These are phyloP conservation scores for Drosophila lowei DNA, from an alignment of 1,140 invertebrate genomes.

Conservation along the genomic window DNA sequence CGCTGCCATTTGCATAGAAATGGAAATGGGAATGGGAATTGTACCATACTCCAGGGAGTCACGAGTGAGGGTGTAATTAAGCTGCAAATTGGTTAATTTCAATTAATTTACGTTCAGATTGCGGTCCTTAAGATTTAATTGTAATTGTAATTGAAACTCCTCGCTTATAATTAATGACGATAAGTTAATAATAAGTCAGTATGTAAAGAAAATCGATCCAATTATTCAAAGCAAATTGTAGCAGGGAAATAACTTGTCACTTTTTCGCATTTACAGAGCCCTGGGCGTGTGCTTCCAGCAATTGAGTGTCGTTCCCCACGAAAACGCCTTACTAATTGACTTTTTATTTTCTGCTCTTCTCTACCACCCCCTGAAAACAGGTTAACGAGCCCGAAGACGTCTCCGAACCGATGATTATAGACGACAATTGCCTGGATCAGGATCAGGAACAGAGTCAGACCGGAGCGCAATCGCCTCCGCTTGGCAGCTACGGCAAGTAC, in stretches of 20 bases:
- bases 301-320: not conserved
- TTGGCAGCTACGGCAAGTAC: constrained; percentile 25
- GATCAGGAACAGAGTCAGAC: constrained; percentile 50
- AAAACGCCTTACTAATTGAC: constrained; percentile 25
- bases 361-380: constrained; percentile 21
- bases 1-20: constrained; percentile 44
- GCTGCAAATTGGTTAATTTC: constrained; percentile 58
- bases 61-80: constrained; percentile 40
- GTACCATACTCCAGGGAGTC: constrained; percentile 34
- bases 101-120: constrained; percentile 41
- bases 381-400: constrained; percentile 2
- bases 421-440: constrained; percentile 60
- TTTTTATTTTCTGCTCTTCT: constrained; percentile 8
- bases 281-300: constrained; percentile 13
- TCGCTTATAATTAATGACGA: constrained; percentile 26
- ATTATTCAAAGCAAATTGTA: constrained; percentile 33
- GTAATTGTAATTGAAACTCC: constrained; percentile 27
- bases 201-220: constrained; percentile 47
- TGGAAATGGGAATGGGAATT: constrained; percentile 11
- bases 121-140: constrained; percentile 19
- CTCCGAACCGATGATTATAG: constrained; percentile 52
- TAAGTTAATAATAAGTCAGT: constrained; percentile 21
- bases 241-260: not conserved
- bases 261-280: not conserved
- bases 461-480: not conserved